Conservation (phyloP, 2,113 vertebrate species). For the Osmerus mordax region DNA sequence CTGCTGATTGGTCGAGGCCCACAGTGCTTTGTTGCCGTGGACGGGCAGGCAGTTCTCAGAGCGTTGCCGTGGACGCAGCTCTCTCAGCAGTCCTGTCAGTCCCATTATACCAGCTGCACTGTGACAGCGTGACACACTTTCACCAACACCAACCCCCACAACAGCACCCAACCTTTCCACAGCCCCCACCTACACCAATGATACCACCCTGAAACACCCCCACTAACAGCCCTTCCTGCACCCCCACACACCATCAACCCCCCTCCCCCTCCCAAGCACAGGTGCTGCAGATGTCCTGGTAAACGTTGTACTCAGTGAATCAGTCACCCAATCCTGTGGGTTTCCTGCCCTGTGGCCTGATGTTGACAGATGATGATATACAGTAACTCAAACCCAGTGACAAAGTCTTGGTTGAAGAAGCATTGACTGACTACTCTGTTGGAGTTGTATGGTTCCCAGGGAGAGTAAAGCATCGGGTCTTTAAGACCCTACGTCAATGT, state of each 20-base stretch:
- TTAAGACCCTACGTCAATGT: slow-evolving; percentile 53
- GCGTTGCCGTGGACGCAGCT: slow-evolving; percentile 65
- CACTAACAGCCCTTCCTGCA: background rate
- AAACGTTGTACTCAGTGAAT: background rate
- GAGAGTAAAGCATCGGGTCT: slow-evolving; percentile 51
- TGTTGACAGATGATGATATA: slow-evolving; percentile 60
- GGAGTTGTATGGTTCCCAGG: background rate
- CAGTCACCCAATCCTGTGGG: background rate
- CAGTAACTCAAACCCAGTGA: slow-evolving; percentile 58
- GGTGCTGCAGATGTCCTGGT: background rate
- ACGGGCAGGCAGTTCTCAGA: slow-evolving; percentile 49
- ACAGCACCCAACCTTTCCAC: background rate
- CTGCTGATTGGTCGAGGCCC: slow-evolving; percentile 62
- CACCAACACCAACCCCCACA: background rate
- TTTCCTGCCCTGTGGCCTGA: slow-evolving; percentile 42
- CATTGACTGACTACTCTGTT: too few species aligned
- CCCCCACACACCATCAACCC: background rate
- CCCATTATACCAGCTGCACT: background rate
- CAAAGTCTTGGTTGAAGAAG: slow-evolving; percentile 30
- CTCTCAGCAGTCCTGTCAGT: slow-evolving; percentile 67
- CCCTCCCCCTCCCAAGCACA: background rate
- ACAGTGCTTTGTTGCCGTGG: slow-evolving; percentile 66
- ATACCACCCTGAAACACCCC: background rate
- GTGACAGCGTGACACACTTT: background rate
- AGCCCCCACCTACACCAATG: background rate